These are phyloP conservation scores for Alethe diademata DNA, from an alignment of 2,113 vertebrate species.

Conservation along the genomic window DNA sequence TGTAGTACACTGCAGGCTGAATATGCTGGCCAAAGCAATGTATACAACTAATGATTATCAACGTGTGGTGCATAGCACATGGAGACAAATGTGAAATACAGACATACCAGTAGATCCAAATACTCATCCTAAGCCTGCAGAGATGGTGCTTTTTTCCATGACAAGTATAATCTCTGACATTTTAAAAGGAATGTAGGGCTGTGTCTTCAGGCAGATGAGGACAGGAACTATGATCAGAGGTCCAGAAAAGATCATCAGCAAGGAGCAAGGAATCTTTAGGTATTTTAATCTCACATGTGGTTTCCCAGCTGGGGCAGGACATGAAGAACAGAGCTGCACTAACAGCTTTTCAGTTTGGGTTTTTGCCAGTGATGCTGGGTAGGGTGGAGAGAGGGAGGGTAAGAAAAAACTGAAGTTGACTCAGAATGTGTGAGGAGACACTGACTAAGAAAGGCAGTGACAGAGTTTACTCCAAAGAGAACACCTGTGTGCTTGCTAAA, in stretches of 20 bases:
- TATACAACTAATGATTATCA: neutral
- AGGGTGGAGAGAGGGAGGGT: neutral
- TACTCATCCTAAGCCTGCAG: neutral
- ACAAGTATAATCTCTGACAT: neutral
- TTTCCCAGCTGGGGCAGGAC: neutral
- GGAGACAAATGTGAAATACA: neutral
- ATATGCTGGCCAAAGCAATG: neutral
- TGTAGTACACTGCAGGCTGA: neutral
- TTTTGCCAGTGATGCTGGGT: neutral
- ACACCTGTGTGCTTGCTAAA: neutral
- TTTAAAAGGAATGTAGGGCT: neutral
- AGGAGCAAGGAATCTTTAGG: neutral
- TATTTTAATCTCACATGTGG: neutral
- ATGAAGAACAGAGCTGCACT: neutral
- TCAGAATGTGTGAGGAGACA: neutral
- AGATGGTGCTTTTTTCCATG: neutral
- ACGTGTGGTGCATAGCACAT: rapidly evolving
- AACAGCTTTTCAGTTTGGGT: neutral
- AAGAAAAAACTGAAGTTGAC: neutral
- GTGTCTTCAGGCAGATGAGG: neutral
- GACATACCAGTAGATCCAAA: neutral
- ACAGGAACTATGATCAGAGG: neutral
- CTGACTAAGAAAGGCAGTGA: neutral
- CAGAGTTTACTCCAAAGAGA: neutral
- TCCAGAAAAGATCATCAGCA: neutral